phyloP scores from a whole-genome alignment of 2,113 vertebrate species.

The Spilogale gracilis region DNA sequence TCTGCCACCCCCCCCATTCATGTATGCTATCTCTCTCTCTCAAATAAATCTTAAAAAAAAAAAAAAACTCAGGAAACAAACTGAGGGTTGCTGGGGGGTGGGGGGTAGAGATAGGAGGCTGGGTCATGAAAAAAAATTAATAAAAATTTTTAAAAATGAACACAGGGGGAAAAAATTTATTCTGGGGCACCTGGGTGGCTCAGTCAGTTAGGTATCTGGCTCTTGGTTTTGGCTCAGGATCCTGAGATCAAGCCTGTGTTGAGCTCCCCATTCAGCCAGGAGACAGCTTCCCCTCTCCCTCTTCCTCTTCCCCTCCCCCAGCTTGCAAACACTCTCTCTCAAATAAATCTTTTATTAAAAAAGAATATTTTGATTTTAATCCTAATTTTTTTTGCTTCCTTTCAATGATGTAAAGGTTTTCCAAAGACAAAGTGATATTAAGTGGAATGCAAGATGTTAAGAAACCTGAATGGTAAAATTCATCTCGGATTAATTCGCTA shows the following conservation, averaged over 20 bases:
- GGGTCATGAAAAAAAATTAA: too few relatives aligned
- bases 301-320: not conserved
- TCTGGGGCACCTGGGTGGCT: not conserved
- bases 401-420: slow-evolving; percentile 61
- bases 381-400: slow-evolving; percentile 3
- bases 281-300: not conserved
- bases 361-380: slow-evolving; percentile 41
- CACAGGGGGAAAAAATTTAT: too few relatives aligned
- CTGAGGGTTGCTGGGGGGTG: too few relatives aligned
- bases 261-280: not conserved
- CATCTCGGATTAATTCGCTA: not conserved
- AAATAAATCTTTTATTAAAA: not conserved
- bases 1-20: too few relatives aligned
- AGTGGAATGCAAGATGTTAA: slow-evolving; percentile 49
- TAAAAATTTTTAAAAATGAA: too few relatives aligned
- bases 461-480: slow-evolving; percentile 62
- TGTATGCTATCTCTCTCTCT: not conserved
- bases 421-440: slow-evolving; percentile 42
- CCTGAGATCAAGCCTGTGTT: not conserved
- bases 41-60: not conserved
- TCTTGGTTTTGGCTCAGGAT: not conserved
- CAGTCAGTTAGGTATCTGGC: not conserved
- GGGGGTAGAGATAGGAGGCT: too few relatives aligned
- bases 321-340: not conserved
- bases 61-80: too few relatives aligned